Conservation (phyloP, 2,888 invertebrate genomes). For the Phortica okadai region DNA sequence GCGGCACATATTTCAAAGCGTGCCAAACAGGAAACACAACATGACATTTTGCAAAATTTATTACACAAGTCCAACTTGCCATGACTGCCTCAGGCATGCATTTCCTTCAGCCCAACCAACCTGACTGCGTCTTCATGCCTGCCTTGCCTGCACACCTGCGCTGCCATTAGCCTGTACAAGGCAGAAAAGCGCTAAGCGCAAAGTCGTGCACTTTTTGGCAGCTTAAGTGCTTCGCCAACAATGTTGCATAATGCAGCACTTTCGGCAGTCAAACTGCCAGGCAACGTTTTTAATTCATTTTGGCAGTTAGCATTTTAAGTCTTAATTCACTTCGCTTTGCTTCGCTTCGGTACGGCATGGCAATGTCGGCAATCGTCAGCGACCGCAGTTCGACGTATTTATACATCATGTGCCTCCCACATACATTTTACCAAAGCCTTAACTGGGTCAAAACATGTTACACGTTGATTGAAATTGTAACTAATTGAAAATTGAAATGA, state of each 20-base stretch:
- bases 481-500: constrained; percentile 49
- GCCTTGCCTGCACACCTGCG: background rate
- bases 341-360: background rate
- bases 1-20: constrained; percentile 61
- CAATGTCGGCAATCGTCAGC: background rate
- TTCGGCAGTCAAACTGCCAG: constrained; percentile 15
- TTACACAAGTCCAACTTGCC: constrained; percentile 51
- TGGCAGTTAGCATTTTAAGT: constrained; percentile 13
- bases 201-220: constrained; percentile 44
- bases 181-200: background rate
- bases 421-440: constrained; percentile 26
- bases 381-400: constrained; percentile 2
- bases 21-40: constrained; percentile 65
- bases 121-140: background rate
- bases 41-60: constrained; percentile 62
- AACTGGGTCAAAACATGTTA: constrained; percentile 59
- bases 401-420: background rate
- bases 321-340: no score
- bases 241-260: constrained; percentile 26
- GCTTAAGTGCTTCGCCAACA: constrained; percentile 56
- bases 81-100: background rate
- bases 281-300: background rate
- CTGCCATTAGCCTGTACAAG: background rate
- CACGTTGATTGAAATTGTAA: constrained; percentile 36
- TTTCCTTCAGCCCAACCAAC: background rate